phyloP scores from a whole-genome alignment of 2,888 invertebrate genomes.

The Heliconius charithonia region DNA sequence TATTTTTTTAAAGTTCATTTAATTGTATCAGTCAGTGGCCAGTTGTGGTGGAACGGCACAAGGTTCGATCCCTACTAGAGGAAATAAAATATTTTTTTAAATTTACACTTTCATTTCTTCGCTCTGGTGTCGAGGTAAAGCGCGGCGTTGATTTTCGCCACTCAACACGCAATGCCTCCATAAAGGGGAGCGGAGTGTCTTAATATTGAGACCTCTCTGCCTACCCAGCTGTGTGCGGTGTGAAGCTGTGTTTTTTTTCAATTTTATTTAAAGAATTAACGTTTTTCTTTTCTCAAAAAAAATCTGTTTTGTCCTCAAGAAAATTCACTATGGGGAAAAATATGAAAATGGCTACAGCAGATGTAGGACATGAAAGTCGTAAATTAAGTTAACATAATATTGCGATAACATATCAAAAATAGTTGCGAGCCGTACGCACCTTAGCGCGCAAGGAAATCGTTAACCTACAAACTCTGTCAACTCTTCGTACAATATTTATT shows the following conservation, averaged over 20 bases:
- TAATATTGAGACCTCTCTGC: too few relatives aligned
- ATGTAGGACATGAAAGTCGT: constrained; percentile 69
- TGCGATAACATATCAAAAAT: constrained; percentile 70
- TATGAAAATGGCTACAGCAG: constrained; percentile 60
- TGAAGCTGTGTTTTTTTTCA: too few relatives aligned
- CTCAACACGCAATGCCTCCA: too few relatives aligned
- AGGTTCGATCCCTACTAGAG: too few relatives aligned
- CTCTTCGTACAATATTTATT: constrained; percentile 41
- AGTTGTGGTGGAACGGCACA: too few relatives aligned
- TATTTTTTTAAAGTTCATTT: background rate
- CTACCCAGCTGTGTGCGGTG: too few relatives aligned
- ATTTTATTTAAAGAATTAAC: background rate
- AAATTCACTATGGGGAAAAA: constrained; percentile 42
- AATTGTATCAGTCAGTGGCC: background rate
- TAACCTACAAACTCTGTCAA: constrained; percentile 65
- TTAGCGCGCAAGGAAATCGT: constrained; percentile 64
- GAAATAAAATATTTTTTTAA: too few relatives aligned
- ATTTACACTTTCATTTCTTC: too few relatives aligned
- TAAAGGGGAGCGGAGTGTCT: too few relatives aligned
- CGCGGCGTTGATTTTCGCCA: too few relatives aligned
- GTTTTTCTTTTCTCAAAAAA: background rate
- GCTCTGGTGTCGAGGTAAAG: too few relatives aligned
- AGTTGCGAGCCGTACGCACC: constrained; percentile 61
- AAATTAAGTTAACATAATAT: constrained; percentile 65
- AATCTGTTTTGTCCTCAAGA: background rate